Conservation (phyloP, 2,888 invertebrate genomes). For the Gryllus longicercus region DNA sequence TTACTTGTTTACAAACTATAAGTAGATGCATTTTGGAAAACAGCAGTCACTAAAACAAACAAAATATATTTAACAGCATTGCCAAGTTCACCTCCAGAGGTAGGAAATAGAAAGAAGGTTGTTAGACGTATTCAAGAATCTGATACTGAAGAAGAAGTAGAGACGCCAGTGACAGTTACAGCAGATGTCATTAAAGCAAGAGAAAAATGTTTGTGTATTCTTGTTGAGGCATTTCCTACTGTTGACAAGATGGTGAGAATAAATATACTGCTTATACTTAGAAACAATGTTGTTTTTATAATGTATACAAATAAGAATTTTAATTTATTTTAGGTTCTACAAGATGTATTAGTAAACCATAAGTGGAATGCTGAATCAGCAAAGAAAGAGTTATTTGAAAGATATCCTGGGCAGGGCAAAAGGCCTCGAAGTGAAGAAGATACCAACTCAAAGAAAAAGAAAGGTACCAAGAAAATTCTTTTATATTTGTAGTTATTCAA, state of each 20-base stretch:
- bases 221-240: constrained; percentile 61
- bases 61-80: too few relatives aligned
- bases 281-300: constrained; percentile 21
- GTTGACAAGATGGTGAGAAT: constrained; percentile 56
- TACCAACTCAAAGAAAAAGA: constrained; percentile 20
- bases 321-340: constrained; percentile 43
- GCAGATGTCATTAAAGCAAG: constrained; percentile 43
- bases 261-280: constrained; percentile 20
- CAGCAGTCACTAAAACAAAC: too few relatives aligned
- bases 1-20: too few relatives aligned
- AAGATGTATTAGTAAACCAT: constrained; percentile 48
- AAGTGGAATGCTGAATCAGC: constrained; percentile 49
- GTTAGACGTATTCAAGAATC: constrained; percentile 37
- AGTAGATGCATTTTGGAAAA: too few relatives aligned
- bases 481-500: background rate
- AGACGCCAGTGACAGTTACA: constrained; percentile 39
- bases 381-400: constrained; percentile 35
- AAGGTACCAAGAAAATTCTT: constrained; percentile 23
- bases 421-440: constrained; percentile 9
- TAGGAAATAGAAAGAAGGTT: constrained; percentile 42
- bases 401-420: background rate
- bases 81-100: background rate
- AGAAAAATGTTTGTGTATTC: constrained; percentile 53
- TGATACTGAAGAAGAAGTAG: constrained; percentile 46
- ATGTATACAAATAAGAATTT: background rate